Evolutionary conservation across 2,113 vertebrate genomes (phyloP).

Genomic region (Scophthalmus maximus): DNA sequence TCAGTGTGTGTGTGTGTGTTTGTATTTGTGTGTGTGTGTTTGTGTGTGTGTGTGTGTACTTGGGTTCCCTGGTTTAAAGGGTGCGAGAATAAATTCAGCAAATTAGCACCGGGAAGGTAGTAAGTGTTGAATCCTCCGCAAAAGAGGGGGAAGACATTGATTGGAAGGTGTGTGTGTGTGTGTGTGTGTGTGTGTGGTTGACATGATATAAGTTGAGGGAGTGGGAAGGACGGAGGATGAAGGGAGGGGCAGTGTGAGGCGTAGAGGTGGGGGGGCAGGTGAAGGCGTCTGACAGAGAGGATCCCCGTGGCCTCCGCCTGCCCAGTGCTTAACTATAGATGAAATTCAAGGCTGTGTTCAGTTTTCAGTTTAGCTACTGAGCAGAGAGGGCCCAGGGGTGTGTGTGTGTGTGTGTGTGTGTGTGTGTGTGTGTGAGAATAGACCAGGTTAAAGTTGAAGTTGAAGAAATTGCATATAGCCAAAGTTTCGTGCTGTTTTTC

Average conservation of each 20-base stretch:
- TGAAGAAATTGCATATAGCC: constrained; percentile 21
- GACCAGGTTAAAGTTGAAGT: constrained; percentile 11
- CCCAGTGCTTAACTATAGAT: constrained; percentile 22
- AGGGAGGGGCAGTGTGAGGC: neutral
- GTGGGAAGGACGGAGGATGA: constrained; percentile 19
- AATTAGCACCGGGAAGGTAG: neutral
- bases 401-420: constrained; percentile 5
- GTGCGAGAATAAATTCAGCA: neutral
- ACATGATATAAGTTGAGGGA: constrained; percentile 2
- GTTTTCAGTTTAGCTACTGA: constrained; percentile 22
- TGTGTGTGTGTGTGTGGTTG: constrained; percentile 4
- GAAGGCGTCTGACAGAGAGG: constrained; percentile 38
- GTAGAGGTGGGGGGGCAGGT: constrained; percentile 43
- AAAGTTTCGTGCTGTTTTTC: constrained; percentile 14
- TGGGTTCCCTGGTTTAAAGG: neutral
- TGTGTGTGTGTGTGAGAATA: neutral
- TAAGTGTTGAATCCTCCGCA: constrained; percentile 37
- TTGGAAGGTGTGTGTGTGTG: too few species aligned
- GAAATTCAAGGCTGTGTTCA: constrained; percentile 33
- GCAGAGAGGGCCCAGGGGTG: neutral
- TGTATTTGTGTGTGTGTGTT: neutral
- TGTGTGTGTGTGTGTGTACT: neutral
- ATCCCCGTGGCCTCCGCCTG: constrained; percentile 17
- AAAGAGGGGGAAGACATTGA: constrained; percentile 19
- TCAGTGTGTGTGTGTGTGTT: neutral